Conservation (phyloP, 2,888 invertebrate species). For the Leucophenga maculata region DNA sequence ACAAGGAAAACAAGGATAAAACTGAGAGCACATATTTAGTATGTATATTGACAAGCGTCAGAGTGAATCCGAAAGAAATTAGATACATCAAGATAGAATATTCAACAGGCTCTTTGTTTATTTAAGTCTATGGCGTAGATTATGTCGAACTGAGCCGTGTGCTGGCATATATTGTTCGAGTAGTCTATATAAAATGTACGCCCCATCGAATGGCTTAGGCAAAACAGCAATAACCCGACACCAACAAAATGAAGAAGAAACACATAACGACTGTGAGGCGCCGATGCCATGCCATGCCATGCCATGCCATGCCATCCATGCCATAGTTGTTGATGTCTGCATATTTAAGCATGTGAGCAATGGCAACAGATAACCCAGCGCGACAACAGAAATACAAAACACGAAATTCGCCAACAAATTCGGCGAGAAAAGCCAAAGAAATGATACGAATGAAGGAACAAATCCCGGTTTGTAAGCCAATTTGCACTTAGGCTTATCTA, state of each 20-base stretch:
- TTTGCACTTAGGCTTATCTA: slow-evolving; percentile 73
- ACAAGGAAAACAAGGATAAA: not conserved
- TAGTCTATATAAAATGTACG: slow-evolving; percentile 3
- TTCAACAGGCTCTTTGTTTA: slow-evolving; percentile 47
- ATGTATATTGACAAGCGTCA: slow-evolving; percentile 12
- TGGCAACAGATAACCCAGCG: slow-evolving; percentile 26
- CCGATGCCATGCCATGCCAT: slow-evolving; percentile 8
- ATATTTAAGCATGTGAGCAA: slow-evolving; percentile 31
- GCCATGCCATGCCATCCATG: slow-evolving; percentile 1
- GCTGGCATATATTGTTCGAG: not conserved
- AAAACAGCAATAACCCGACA: not conserved
- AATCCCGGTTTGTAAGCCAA: slow-evolving; percentile 73
- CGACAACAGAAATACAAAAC: slow-evolving; percentile 15
- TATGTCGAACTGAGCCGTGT: slow-evolving; percentile 43
- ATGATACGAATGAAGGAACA: slow-evolving; percentile 43
- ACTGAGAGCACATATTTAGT: not conserved
- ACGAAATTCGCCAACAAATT: slow-evolving; percentile 29
- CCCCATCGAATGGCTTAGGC: slow-evolving; percentile 13
- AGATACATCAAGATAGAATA: slow-evolving; percentile 39
- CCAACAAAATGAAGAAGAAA: slow-evolving; percentile 1
- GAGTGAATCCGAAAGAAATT: slow-evolving; percentile 16
- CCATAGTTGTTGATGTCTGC: slow-evolving; percentile 43
- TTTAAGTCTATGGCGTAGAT: slow-evolving; percentile 41
- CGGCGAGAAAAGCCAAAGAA: slow-evolving; percentile 29
- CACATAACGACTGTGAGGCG: slow-evolving; percentile 11